These are phyloP conservation scores for Sporophila hypoxantha DNA, from an alignment of 2,113 vertebrate genomes.

Conservation along the genomic window DNA sequence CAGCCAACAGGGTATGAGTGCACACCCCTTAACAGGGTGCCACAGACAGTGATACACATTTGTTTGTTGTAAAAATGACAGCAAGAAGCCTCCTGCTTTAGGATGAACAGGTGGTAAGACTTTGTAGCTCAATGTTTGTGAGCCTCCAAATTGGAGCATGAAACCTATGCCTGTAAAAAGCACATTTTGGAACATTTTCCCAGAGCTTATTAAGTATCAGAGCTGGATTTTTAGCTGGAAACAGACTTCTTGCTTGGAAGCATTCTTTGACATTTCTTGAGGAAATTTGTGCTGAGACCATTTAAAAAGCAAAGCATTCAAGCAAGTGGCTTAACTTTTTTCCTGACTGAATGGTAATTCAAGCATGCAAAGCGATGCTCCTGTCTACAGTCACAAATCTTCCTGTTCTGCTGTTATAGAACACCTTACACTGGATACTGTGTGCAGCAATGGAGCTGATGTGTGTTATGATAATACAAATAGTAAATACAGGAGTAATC, in stretches of 20 bases:
- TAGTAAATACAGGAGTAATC: slow-evolving; percentile 11
- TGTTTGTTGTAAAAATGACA: background rate
- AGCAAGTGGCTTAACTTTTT: background rate
- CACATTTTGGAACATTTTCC: background rate
- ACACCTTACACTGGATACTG: background rate
- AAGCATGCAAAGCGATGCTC: background rate
- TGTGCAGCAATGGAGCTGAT: background rate
- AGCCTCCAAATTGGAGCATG: background rate
- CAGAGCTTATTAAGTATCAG: background rate
- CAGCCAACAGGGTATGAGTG: background rate
- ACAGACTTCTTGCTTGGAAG: background rate
- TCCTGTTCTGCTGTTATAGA: background rate
- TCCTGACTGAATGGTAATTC: background rate
- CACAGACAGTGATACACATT: background rate
- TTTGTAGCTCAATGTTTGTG: background rate
- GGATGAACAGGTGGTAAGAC: background rate
- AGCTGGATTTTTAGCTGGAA: background rate
- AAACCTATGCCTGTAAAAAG: background rate
- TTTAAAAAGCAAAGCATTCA: background rate
- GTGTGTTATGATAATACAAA: background rate
- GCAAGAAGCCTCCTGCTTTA: background rate
- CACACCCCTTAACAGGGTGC: background rate
- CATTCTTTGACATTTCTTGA: background rate
- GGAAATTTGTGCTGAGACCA: background rate
- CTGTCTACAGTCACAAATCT: background rate